Conservation (phyloP, 2,888 invertebrate genomes). For the Arctia plantaginis region DNA sequence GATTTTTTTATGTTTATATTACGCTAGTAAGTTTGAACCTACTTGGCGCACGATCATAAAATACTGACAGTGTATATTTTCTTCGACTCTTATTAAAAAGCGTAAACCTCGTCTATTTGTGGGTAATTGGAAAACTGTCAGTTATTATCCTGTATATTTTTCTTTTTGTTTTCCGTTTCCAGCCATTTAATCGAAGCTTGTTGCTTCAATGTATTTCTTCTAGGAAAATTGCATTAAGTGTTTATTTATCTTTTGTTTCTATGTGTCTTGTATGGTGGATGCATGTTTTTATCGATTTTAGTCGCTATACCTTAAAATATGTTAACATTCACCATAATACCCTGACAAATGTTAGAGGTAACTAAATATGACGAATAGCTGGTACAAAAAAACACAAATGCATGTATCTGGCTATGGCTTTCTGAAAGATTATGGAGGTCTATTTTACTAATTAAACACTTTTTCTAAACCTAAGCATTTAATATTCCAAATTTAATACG, state of each 20-base stretch:
- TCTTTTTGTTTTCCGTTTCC: constrained; percentile 26
- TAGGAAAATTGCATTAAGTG: neutral
- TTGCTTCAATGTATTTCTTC: neutral
- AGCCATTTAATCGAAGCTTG: constrained; percentile 14
- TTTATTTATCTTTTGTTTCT: neutral
- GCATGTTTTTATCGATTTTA: no score
- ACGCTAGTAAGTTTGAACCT: neutral
- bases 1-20: neutral
- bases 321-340: no score
- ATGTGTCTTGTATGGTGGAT: no score
- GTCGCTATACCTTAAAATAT: no score
- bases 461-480: no score
- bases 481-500: no score
- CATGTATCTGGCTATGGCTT: no score
- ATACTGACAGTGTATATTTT: constrained; percentile 27
- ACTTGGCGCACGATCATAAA: neutral
- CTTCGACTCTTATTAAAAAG: constrained; percentile 41
- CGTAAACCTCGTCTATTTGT: constrained; percentile 38
- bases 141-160: constrained; percentile 34
- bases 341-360: no score
- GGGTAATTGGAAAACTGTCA: constrained; percentile 52
- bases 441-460: no score
- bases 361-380: no score
- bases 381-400: no score
- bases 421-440: no score